Conservation (phyloP, 2,888 invertebrate genomes). For the Lasioglossum leucozonium region DNA sequence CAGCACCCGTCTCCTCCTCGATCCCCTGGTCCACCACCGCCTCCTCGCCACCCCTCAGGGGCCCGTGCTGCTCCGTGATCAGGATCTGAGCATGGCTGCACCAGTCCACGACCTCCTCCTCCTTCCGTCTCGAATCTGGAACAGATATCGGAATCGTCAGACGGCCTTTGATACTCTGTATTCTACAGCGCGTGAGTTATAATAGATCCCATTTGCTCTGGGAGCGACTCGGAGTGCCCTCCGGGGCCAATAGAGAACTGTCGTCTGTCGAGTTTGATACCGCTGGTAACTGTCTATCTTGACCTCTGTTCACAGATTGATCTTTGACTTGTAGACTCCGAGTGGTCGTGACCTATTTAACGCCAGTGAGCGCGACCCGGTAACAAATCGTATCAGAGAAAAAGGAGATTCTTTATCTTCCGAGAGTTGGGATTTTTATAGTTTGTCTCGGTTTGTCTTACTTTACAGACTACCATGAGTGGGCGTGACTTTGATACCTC, state of each 20-base stretch:
- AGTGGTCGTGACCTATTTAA: background rate
- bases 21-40: constrained; percentile 14
- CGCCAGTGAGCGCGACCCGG: background rate
- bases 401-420: background rate
- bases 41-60: constrained; percentile 54
- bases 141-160: background rate
- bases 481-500: background rate
- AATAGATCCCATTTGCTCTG: background rate
- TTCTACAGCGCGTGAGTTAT: background rate
- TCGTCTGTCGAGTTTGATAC: background rate
- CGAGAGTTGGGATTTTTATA: background rate
- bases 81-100: constrained; percentile 54
- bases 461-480: background rate
- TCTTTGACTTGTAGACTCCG: background rate
- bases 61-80: constrained; percentile 54
- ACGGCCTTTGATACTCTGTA: background rate
- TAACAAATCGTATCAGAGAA: background rate
- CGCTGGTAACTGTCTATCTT: background rate
- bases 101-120: constrained; percentile 31
- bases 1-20: background rate
- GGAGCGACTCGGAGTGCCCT: background rate
- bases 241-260: too few species aligned
- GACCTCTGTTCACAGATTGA: background rate
- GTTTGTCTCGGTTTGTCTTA: background rate
- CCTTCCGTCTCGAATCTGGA: constrained; percentile 32